Base-by-base conservation (phyloP, 2,797 vertebrate genomes). In the Tokudaia tokunoshimensis region DNA sequence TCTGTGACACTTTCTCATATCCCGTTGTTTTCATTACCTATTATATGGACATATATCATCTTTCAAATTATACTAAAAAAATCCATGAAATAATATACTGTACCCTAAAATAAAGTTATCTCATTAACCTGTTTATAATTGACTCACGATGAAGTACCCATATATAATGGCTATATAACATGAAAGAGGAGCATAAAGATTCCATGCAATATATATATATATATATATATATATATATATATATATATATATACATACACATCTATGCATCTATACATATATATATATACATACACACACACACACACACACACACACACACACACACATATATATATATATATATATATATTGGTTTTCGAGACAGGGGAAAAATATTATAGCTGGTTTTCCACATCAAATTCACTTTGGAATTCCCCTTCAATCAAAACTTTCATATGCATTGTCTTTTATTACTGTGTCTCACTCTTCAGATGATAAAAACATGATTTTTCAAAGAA, bases 11-110 rank as follows among this genome's bases (percentile, higher is more conserved):
- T 92, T 95, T 95, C 70, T 93, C 92, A 59, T 72, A 29, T 79
- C 44, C 94, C 84, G 78, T 85, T 95, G 37, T 19, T 89, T 81
- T 55, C 88, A 22, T 34, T 93, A 88, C 80, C 55, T 96, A 55
- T 85, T 97, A 95, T 89, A 57, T 94, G 80, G 79, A 17, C 74
- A 88, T 88, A 61, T 67, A 80, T 59, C 34, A 96, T 72, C 37
- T 88, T 95, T 82, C 88, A 92, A 95, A 96, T 97, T 94, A 84
- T 84, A 95, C 70, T 95, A 78, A 31, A n/a, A 85, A 61, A 12
- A 87, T 91, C 24, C 3, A 7, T 87, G 52, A 59, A 34, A 75
- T 85, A 87, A 89, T 84, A 34, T 82, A 74, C 37, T 85, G 65
- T 57, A 65, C 8, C 14, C 50, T 31, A 47, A 61, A 80, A 84